phyloP scores from a whole-genome alignment of 2,113 vertebrate species.

The Upupa epops region DNA sequence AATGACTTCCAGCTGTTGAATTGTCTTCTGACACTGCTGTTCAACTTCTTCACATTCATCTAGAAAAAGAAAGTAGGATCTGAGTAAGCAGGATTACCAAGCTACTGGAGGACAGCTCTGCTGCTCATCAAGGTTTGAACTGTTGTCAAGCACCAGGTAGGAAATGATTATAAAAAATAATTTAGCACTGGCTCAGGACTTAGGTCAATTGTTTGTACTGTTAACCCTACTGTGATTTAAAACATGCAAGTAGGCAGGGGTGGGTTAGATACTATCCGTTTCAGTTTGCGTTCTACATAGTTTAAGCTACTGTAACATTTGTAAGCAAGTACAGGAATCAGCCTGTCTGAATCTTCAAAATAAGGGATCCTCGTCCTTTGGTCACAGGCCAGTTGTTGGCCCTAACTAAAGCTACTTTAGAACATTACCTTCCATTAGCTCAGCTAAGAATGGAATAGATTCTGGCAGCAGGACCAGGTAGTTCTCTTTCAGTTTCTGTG shows the following conservation, averaged over 20 bases:
- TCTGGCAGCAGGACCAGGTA: conserved; percentile 93
- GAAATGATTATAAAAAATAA: not conserved
- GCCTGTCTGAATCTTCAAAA: not conserved
- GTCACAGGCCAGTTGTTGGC: not conserved
- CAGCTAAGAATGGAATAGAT: conserved; percentile 94
- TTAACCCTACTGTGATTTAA: not conserved
- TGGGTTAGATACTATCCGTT: not conserved
- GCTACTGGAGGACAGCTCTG: not conserved
- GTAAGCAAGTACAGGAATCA: not conserved
- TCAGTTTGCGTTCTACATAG: not conserved
- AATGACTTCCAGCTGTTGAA: conserved; percentile 89
- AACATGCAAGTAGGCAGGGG: not conserved
- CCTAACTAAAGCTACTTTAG: not conserved
- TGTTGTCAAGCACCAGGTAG: not conserved
- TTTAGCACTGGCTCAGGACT: not conserved
- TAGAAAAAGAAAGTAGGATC: conserved; percentile 47
- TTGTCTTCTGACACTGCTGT: conserved; percentile 90
- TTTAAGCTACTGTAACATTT: not conserved
- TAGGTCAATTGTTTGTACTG: not conserved
- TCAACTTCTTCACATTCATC: conserved; percentile 97
- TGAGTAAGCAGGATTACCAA: not conserved
- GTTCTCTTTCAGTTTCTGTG: conserved; percentile 90
- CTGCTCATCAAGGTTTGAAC: not conserved
- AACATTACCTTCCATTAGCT: conserved; percentile 94
- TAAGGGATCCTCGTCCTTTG: not conserved